Evolutionary conservation across 2,888 invertebrate genomes (phyloP), one percentile per base, ranked within the genome.

Genomic region (Oeneis ivallda): DNA sequence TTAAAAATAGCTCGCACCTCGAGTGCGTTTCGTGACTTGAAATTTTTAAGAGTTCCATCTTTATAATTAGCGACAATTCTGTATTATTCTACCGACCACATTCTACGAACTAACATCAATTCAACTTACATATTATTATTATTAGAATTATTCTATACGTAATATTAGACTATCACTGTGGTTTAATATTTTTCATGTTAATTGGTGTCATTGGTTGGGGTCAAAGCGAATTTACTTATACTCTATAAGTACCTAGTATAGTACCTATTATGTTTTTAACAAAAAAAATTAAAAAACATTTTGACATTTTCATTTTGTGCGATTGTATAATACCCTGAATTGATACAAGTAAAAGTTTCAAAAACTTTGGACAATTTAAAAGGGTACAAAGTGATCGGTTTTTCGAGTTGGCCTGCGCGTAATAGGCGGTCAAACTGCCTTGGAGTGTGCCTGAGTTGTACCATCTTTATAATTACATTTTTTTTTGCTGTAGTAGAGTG

Each of bases 41-140:
- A 41, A 41, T 11, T 19, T 57, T 50, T 43, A 52, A 43, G 60
- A 54, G 47, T 9, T 52, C 60, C 11, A 15, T 49, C 65, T 26
- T 19, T 47, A 47, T 54, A 49, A 43, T 13, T 47, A 54, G 45
- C 15, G 50, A 53, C 39, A 54, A 41, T 32, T 43, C 34, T 45
- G 45, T 17, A 15, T 63, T 63, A 62, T 34, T 85, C 87, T 89
- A 89, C 88, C 89, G 89, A 90, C 89, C 91, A 87, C 83, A 79
- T 81, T 78, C 89, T 91, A 89, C 78, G 74, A 73, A 74, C 89
- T 89, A 91, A 91, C 91, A 91, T 79, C 87, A 73, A 89, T 72
- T 82, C 73, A 73, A 73, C 77, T 78, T 80, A 87, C 60, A 19
- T 66, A 77, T 85, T 85, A 74, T 10, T 37, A n/a, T n/a, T n/a